Conservation (phyloP, 2,797 vertebrate species). For the Cossypha dichroa region DNA sequence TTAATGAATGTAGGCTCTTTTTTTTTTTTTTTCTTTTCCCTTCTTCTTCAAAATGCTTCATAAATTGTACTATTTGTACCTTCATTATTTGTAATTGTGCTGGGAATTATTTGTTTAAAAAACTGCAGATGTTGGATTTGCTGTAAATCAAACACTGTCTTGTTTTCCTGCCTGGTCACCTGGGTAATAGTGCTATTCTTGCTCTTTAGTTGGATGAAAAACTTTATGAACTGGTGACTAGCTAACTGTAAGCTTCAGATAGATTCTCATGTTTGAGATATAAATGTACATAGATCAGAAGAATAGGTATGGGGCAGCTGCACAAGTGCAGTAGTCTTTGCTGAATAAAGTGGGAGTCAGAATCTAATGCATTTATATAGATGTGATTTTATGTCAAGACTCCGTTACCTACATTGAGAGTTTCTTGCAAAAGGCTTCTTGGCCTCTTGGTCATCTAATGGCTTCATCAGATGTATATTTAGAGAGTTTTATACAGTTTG, state of each 20-base stretch:
- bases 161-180: not conserved
- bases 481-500: not conserved
- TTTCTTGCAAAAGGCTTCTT: not conserved
- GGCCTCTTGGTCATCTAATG: not conserved
- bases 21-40: fast-evolving
- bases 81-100: not conserved
- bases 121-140: not conserved
- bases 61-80: not conserved
- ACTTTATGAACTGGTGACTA: not conserved
- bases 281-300: not conserved
- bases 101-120: not conserved
- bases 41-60: not conserved
- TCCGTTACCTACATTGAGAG: not conserved
- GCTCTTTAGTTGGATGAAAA: not conserved
- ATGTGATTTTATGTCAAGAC: not conserved
- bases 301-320: not conserved
- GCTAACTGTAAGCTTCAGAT: not conserved
- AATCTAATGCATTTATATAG: not conserved
- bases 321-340: not conserved
- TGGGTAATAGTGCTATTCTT: not conserved
- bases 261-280: not conserved
- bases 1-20: not conserved
- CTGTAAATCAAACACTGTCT: not conserved
- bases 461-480: not conserved
- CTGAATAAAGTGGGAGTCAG: not conserved